phyloP scores from a whole-genome alignment of 2,888 invertebrate genomes.

The Axea sp. region DNA sequence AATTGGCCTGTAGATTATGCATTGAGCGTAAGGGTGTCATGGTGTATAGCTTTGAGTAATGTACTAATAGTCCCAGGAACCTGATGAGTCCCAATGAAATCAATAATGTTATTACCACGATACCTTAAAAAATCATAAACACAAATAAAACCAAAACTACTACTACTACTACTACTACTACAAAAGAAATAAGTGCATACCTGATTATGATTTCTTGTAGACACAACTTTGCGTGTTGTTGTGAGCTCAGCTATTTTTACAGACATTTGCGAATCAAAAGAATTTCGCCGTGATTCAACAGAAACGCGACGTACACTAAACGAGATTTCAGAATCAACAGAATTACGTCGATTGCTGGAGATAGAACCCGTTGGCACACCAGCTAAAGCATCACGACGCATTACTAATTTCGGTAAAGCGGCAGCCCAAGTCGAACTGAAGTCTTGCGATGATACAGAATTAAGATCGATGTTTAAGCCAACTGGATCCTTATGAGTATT shows the following conservation, averaged over 20 bases:
- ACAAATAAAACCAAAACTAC: too few relatives aligned
- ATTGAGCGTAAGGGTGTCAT: too few relatives aligned
- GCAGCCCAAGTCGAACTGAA: conserved; percentile 96
- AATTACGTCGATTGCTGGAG: conserved; percentile 81
- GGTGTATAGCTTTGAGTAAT: too few relatives aligned
- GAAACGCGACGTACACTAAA: conserved; percentile 90
- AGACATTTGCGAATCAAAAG: conserved; percentile 92
- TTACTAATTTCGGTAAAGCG: conserved; percentile 91
- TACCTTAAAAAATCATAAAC: too few relatives aligned
- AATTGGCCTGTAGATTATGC: too few relatives aligned
- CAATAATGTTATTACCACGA: too few relatives aligned
- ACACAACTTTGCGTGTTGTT: conserved; percentile 83
- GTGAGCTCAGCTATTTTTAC: conserved; percentile 83
- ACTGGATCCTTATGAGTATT: conserved; percentile 95
- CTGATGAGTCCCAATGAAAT: too few relatives aligned
- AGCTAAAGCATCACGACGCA: conserved; percentile 90
- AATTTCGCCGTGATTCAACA: conserved; percentile 91
- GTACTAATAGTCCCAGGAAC: too few relatives aligned
- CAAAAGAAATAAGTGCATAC: too few relatives aligned
- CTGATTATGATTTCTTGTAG: conserved; percentile 69
- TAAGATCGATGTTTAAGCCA: conserved; percentile 86
- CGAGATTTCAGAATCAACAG: conserved; percentile 84
- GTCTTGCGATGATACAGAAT: conserved; percentile 89
- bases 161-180: too few relatives aligned
- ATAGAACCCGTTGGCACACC: conserved; percentile 82